Evolutionary conservation across 2,113 vertebrate genomes (phyloP).

Genomic region (Chaetops frenatus): DNA sequence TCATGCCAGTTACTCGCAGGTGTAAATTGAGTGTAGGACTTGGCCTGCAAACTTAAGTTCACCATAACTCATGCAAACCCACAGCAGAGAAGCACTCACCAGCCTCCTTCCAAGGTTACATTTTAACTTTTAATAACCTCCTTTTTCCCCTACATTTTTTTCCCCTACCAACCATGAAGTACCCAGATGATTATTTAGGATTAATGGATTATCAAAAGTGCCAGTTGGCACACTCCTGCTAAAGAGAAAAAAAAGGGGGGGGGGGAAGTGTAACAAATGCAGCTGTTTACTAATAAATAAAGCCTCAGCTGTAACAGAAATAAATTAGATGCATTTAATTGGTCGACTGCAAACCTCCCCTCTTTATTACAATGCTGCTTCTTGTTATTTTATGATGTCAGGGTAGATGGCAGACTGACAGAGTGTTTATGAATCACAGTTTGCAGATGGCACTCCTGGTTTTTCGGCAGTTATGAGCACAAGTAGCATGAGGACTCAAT

Average conservation of each 20-base stretch:
- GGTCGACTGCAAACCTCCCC: conserved; percentile 74
- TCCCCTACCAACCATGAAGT: conserved; percentile 30
- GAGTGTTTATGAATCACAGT: conserved; percentile 86
- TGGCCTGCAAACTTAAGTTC: conserved; percentile 28
- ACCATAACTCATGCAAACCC: conserved; percentile 23
- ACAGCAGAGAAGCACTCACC: not conserved
- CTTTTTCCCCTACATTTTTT: not conserved
- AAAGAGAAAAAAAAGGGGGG: not conserved
- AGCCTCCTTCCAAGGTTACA: conserved; percentile 52
- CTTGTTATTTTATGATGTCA: conserved; percentile 84
- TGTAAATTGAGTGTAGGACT: conserved; percentile 4
- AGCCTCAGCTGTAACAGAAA: conserved; percentile 85
- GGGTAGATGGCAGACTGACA: conserved; percentile 82
- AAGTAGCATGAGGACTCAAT: conserved; percentile 75
- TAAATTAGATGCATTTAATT: conserved; percentile 85
- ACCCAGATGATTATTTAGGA: conserved; percentile 76
- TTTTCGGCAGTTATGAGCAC: conserved; percentile 77
- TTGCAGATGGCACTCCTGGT: conserved; percentile 83
- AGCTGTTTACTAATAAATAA: conserved; percentile 87
- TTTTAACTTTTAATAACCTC: conserved; percentile 61
- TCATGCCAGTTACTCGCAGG: not conserved
- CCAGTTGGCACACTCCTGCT: conserved; percentile 73
- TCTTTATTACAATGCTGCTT: conserved; percentile 81
- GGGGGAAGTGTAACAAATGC: conserved; percentile 72
- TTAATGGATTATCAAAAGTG: conserved; percentile 79